Base-by-base conservation (phyloP, 2,113 vertebrate genomes). In the Xiphorhynchus elegans region DNA sequence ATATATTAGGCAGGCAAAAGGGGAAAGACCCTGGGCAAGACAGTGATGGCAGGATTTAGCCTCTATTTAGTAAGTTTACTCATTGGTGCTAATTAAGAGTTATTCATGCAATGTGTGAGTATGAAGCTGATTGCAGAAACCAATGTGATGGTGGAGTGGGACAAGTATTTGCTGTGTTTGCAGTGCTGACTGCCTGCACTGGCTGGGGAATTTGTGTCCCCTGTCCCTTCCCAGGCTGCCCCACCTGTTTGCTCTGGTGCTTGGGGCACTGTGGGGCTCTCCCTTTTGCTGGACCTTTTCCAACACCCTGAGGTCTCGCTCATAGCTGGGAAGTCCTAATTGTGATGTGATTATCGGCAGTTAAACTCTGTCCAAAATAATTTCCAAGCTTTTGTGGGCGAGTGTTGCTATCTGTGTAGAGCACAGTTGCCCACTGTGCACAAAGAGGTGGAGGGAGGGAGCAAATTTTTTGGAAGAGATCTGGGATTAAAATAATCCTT, bases 351-450 rank as follows among this genome's bases (percentile, higher is more conserved):
- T 83, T 56, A 62, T 73, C 44, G 72, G 9, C 31, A 40, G 25
- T 31, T 66, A 64, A 84, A 52, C 50, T 12, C 46, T 7, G 6
- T 62, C 31, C 46, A 50, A 46, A 89, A 62, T 52, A 12, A 66
- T 67, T 84, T 42, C 52, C 46, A 59, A 24, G 84, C 42, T 24
- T 86, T 69, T 67, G 29, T 20, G 13, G 13, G 39, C 25, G 44
- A 58, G n/a, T 3, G 6, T 12, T 42, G 60, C 60, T 78, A 46
- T 58, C 64, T 26, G 47, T 84, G 29, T 42, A 58, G 50, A 60
- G 7, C 2, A 2, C 7, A 8, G 46, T 23, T 67, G 8, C 35
- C 52, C 16, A 2, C 19, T 63, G n/a, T 0, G 1, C n/a, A 49
- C 12, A 56, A 11, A 63, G 56, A 50, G 17, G 8, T 72, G 52